Evolutionary conservation across 2,888 invertebrate genomes (phyloP), one percentile per base, ranked within the genome.

Genomic region (Meganola albula): DNA sequence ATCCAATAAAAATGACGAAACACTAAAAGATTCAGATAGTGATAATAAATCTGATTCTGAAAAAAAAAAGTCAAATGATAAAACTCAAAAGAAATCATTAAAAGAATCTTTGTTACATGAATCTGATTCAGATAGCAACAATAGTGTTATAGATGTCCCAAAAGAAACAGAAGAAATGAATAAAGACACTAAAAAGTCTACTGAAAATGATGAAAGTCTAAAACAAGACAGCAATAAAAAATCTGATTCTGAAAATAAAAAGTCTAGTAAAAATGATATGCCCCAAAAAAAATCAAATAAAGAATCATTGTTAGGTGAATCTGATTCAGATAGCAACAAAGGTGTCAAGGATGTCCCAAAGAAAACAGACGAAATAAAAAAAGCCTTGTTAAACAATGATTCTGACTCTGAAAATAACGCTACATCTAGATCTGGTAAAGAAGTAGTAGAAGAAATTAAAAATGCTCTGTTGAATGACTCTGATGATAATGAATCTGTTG

Each of bases 51-150:
- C 16, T 16, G 16, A 16, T 5, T 16, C 16, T 16, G 6, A 16
- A 6, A 16, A 16, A 16, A 16, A 4, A 5, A 16, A 16, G 6
- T 6, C 16, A 5, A 6, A 16, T 16, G 16, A 16, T 4, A 6
- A 16, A 16, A 16, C n/a, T n/a, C n/a, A n/a, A n/a, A 16, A 5
- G 16, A 16, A 16, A 6, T 16, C 16, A 16, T 16, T 41, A 1
- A 54, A 45, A 48, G 36, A 44, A 10, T 40, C 40, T 9, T 43
- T 62, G 4, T 40, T 58, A 0, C 41, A 52, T 34, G 51, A 58
- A 32, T 50, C 53, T 10, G 47, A 40, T 34, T 44, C 49, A 25
- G 41, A 48, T 5, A 0, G 20, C 3, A 20, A 3, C n/a, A 12
- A 18, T 21, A 32, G 11, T 20, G 8, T 6, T 12, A 24, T 24